A percentile compares a stretch with the other conserved stretches of the same genome.
Evolutionary conservation across 2,797 vertebrate species (phyloP).

Genomic region (Orestias chungarensis): DNA sequence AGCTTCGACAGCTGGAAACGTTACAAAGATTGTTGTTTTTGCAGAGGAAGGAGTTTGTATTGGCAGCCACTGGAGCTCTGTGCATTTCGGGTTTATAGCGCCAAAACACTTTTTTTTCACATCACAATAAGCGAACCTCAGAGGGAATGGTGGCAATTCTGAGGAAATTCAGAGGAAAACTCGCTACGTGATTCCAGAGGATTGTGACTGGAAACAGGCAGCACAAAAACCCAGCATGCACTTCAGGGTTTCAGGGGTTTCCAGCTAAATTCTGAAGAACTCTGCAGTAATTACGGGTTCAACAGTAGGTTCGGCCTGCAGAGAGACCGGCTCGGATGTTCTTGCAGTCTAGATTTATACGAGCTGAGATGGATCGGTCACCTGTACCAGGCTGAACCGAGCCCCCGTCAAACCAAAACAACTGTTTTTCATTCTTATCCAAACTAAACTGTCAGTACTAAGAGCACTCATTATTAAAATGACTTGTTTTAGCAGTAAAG

Average conservation of each 20-base stretch:
- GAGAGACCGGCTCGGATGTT: too few species aligned
- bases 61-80: not conserved
- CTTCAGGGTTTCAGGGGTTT: not conserved
- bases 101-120: not conserved
- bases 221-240: not conserved
- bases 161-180: constrained; percentile 7
- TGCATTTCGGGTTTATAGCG: too few species aligned
- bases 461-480: too few species aligned
- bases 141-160: not conserved
- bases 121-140: not conserved
- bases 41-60: not conserved
- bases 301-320: too few species aligned
- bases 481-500: too few species aligned
- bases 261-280: not conserved
- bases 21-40: too few species aligned
- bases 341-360: too few species aligned
- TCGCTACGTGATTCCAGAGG: not conserved
- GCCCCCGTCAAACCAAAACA: too few species aligned
- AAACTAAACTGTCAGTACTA: too few species aligned
- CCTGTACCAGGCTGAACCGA: too few species aligned
- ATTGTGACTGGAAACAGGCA: not conserved
- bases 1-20: not conserved
- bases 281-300: not conserved
- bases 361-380: too few species aligned
- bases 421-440: too few species aligned